Conservation (phyloP, 2,888 invertebrate genomes). For the Allacma fusca region DNA sequence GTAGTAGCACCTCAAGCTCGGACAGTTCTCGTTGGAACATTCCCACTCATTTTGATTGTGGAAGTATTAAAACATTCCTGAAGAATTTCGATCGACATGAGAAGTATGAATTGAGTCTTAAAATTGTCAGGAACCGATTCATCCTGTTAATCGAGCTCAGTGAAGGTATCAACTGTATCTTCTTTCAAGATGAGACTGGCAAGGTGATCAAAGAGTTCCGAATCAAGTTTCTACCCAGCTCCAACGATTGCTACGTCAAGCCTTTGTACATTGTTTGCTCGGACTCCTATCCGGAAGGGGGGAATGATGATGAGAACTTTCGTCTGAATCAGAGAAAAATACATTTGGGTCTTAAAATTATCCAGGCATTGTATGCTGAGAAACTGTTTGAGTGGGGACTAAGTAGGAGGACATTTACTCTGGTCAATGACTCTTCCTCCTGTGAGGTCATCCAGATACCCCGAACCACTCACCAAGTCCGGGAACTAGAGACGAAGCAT, state of each 20-base stretch:
- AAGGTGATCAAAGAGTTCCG: conserved; percentile 32
- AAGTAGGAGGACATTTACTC: conserved; percentile 80
- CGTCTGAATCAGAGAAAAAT: conserved; percentile 68
- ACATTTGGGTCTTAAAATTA: conserved; percentile 77
- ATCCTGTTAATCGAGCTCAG: conserved; percentile 29
- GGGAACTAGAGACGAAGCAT: conserved; percentile 77
- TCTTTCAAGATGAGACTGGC: conserved; percentile 37
- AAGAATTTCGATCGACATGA: conserved; percentile 44
- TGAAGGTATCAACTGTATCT: conserved; percentile 41
- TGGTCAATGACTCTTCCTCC: conserved; percentile 73
- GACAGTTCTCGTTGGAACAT: conserved; percentile 39
- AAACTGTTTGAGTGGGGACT: conserved; percentile 82
- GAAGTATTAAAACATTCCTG: conserved; percentile 20
- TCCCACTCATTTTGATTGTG: not conserved
- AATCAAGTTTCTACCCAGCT: conserved; percentile 41
- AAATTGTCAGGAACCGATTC: conserved; percentile 36
- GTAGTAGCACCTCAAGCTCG: conserved; percentile 37
- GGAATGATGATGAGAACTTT: conserved; percentile 11
- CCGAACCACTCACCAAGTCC: conserved; percentile 75
- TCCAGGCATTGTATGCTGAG: conserved; percentile 87
- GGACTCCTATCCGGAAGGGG: conserved; percentile 21
- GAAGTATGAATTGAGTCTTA: conserved; percentile 32
- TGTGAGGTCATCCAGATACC: conserved; percentile 79
- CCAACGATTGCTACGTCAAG: conserved; percentile 38
- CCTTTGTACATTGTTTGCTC: conserved; percentile 41